These are phyloP conservation scores for Heteromurus nitidus DNA, from an alignment of 2,888 invertebrate genomes.

Conservation along the genomic window DNA sequence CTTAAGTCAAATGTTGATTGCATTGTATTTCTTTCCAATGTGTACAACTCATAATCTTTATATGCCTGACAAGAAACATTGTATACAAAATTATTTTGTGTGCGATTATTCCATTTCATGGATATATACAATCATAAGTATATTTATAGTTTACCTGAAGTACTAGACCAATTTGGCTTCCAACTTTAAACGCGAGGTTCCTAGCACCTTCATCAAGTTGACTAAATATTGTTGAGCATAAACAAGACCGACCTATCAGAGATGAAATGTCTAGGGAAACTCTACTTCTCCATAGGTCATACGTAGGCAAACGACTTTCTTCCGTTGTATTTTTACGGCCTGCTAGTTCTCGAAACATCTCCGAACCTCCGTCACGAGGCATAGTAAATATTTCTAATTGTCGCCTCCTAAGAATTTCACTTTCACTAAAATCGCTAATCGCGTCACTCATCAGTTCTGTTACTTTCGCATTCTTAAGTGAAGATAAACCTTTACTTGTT, in stretches of 20 bases:
- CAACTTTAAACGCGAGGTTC: constrained; percentile 63
- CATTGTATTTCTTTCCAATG: constrained; percentile 2
- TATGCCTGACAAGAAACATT: constrained; percentile 56
- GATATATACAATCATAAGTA: too few species aligned
- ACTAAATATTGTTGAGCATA: constrained; percentile 61
- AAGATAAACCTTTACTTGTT: constrained; percentile 66
- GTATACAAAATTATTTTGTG: too few species aligned
- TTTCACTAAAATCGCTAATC: constrained; percentile 70
- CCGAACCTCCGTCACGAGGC: not conserved
- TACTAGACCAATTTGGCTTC: constrained; percentile 66
- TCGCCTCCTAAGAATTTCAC: constrained; percentile 63
- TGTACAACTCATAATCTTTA: constrained; percentile 43
- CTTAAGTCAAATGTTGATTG: constrained; percentile 48
- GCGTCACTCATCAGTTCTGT: constrained; percentile 71
- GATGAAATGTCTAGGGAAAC: constrained; percentile 65
- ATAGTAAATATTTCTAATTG: constrained; percentile 26
- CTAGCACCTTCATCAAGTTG: constrained; percentile 62
- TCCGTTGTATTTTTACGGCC: constrained; percentile 7
- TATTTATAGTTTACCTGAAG: constrained; percentile 64
- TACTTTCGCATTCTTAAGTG: constrained; percentile 64
- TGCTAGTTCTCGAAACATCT: constrained; percentile 23
- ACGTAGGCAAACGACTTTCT: constrained; percentile 24
- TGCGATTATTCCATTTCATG: too few species aligned
- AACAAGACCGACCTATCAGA: constrained; percentile 66
- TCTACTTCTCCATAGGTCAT: constrained; percentile 62